Base-by-base conservation (phyloP, 1,140 invertebrate genomes). In the Lepidurus couesii region DNA sequence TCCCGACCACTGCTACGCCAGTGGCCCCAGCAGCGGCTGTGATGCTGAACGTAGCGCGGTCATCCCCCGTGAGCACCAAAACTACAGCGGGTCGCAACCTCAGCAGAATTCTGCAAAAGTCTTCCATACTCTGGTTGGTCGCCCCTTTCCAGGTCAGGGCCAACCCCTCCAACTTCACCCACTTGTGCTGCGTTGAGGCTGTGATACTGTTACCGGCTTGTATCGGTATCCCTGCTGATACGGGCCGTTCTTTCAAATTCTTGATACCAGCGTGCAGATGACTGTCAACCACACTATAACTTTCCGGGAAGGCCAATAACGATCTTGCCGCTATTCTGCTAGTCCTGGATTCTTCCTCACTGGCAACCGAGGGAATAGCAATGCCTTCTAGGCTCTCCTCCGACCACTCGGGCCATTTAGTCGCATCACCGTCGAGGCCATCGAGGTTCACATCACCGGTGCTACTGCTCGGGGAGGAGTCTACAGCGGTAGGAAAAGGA, bases 331-430 rank as follows among this genome's bases (percentile, higher is more conserved):
- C 53, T 65, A 21, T 65, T 65, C 53, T 65, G 13, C n/a, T 21
- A 21, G 9, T 21, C 53, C 53, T 7, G 53, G 53, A 65, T 65
- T n/a, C 21, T 65, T 65, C n/a, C 21, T 65, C 21, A 21, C 21
- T 21, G 21, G 1, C 9, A 21, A 13, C n/a, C 53, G 53, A 21
- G 53, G 53, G 9, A 21, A 7, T 16, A 21, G 53, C 53, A 65
- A n/a, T 65, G 8, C 53, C 21, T 13, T 7, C 53, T 7, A n/a
- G 16, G 53, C 53, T 65, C 16, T 65, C 53, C n/a, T 65, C 16
- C 53, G 6, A 65, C 53, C 53, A 65, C n/a, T 16, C 53, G 53
- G 53, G 53, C 53, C 53, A 65, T 65, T 65, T 65, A 65, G 53
- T 65, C 53, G 53, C 53, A 65, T 65, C 53, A 77, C 43, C n/a